Base-by-base conservation (phyloP, 2,797 vertebrate genomes). In the Anguilla anguilla region DNA sequence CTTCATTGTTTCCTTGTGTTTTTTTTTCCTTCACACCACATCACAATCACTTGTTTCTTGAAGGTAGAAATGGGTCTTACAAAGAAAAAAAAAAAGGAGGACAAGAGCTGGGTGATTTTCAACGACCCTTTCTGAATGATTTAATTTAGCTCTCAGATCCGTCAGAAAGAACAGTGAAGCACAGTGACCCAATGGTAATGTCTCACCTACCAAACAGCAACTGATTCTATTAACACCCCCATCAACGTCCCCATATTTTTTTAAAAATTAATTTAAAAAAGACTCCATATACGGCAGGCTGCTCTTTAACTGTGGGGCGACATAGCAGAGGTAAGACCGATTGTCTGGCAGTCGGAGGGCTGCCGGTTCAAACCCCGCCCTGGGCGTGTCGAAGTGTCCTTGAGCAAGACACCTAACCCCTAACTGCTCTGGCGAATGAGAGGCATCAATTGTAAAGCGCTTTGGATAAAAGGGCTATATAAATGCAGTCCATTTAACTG, bases 161-260 rank as follows among this genome's bases (percentile, higher is more conserved):
- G 79, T 82, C 43, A 82, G 51, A 82, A 82, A 82, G 79, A 82
- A 51, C 79, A 82, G 79, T 35, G 28, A 81, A 43, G 77, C 13
- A 9, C 39, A 5, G 77, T 81, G 77, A 81, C 77, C 77, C 77
- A 81, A 46, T 81, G 77, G 19, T 49, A 81, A 81, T 81, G 39
- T 81, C 77, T 49, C 46, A 43, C 17, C 39, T 19, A 51, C 1
- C 79, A 43, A 9, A 51, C 22, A 51, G 1, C 10, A 11, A 51
- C n/a, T 49, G 43, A 82, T 82, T 46, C 46, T n/a, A 82, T 82
- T 82, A 82, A 82, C 79, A 82, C 43, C 79, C 22, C 79, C 72
- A 15, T 6, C 35, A 77, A n/a, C n/a, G 9, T 11, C 53, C 53
- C 11, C 11, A 15, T 61, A 17, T 19, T 61, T 17, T 17, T 28